Evolutionary conservation across 2,113 vertebrate genomes (phyloP).

Genomic region (Anguilla japonica): DNA sequence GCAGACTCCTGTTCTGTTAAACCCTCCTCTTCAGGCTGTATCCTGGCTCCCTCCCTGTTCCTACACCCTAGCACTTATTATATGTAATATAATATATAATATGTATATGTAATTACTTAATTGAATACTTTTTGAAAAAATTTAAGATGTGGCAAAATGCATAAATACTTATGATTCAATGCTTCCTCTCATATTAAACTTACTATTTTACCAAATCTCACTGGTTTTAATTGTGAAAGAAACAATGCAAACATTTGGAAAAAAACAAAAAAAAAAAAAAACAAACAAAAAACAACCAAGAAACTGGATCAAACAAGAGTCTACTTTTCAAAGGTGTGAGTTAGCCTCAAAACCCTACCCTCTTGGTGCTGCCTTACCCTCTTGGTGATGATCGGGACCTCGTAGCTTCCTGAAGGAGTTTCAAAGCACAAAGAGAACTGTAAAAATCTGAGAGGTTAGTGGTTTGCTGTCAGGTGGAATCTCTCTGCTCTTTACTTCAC

Average conservation of each 20-base stretch:
- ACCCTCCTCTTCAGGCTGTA: too few relatives aligned
- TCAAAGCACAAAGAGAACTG: neutral
- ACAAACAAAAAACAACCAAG: neutral
- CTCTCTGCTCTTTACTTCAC: neutral
- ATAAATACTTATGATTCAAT: too few relatives aligned
- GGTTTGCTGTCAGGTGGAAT: neutral
- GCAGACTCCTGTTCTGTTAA: too few relatives aligned
- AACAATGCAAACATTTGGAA: neutral
- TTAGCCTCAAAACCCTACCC: neutral
- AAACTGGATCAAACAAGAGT: neutral
- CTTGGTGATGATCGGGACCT: neutral
- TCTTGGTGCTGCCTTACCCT: neutral
- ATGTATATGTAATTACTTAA: too few relatives aligned
- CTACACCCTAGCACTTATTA: too few relatives aligned
- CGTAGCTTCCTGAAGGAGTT: neutral
- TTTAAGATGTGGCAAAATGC: too few relatives aligned
- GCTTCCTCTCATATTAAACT: too few relatives aligned
- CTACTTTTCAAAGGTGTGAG: neutral
- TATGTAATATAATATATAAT: too few relatives aligned
- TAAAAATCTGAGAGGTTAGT: neutral
- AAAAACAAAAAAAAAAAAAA: neutral
- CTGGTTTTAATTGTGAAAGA: neutral
- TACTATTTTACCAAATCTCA: neutral
- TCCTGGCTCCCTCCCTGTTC: too few relatives aligned
- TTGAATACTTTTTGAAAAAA: too few relatives aligned